Conservation (phyloP, 2,113 vertebrate species). For the Carollia perspicillata region DNA sequence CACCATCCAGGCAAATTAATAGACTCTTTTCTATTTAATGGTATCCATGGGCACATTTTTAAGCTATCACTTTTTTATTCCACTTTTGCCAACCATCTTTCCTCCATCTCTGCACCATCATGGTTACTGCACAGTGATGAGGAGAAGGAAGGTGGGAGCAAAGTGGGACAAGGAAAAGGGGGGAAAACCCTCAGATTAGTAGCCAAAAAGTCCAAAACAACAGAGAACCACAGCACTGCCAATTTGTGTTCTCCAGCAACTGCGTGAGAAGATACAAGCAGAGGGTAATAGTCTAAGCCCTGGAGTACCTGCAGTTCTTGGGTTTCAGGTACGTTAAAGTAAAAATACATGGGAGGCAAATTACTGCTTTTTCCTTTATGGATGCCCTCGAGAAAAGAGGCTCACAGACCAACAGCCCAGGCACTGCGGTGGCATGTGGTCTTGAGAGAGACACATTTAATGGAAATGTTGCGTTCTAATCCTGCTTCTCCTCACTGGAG, state of each 20-base stretch:
- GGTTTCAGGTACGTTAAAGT: not conserved
- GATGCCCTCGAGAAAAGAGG: not conserved
- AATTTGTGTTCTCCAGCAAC: not conserved
- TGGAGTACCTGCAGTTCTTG: not conserved
- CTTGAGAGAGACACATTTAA: not conserved
- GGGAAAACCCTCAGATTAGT: too few relatives aligned
- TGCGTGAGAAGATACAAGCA: not conserved
- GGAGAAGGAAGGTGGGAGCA: not conserved
- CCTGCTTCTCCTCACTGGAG: not conserved
- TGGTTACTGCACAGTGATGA: not conserved
- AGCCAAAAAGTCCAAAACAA: not conserved
- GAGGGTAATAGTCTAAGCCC: not conserved
- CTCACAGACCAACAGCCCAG: not conserved
- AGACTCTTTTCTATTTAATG: not conserved
- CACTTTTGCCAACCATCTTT: not conserved
- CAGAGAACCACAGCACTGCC: not conserved
- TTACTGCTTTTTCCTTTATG: not conserved
- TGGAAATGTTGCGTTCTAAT: not conserved
- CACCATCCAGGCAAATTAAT: not conserved
- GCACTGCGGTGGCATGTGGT: rapidly evolving
- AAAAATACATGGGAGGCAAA: not conserved
- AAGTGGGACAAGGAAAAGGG: not conserved
- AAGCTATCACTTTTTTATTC: too few relatives aligned
- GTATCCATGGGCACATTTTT: not conserved
- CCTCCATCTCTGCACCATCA: not conserved